Base-by-base conservation (phyloP, 1,140 invertebrate species). In the Caenorhabditis briggsae region DNA sequence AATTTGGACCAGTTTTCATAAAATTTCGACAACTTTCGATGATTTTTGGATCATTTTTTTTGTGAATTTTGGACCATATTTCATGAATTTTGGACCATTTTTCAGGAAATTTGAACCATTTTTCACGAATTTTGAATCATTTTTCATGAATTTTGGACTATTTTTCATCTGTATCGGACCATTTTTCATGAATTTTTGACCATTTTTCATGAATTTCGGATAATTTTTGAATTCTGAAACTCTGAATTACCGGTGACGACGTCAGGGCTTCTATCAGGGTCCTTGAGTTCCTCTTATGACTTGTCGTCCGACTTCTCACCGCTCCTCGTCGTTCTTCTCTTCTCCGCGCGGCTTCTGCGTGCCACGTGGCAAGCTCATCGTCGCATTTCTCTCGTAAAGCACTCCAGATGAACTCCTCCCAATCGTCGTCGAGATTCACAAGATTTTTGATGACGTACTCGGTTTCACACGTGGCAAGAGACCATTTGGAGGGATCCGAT, bases 401-500 rank as follows among this genome's bases (percentile, higher is more conserved):
- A 23, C n/a, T 41, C 70, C 70, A 78, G 9, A 50, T 14, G 20
- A 50, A 46, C 5, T 78, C 70, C 23, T 78, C 70, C 23, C n/a
- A 78, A 50, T 78, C 70, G 11, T 78, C 46, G 9, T 78, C 70
- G 12, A 78, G 33, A 53, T 78, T 78, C n/a, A 78, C 9, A 12
- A 78, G 14, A 50, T n/a, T 43, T 25, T 53, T 78, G 70, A 78
- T 41, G 18, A 78, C 46, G 11, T 50, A 78, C 41, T 33, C n/a
- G 70, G 43, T 3, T 78, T 33, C 20, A 25, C 25, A 11, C 8
- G 18, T 61, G 23, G 7, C 23, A 14, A 61, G 11, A 11, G 20
- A 33, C 11, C 12, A 8, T 5, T 61, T 8, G 20, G 18, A 20
- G 11, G 5, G 20, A 12, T 33, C 8, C 23, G 9, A 7, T 25